A percentile compares a stretch with the other conserved stretches of the same genome.
Conservation (phyloP, 2,113 vertebrate genomes). For the Nycticorax nycticorax region DNA sequence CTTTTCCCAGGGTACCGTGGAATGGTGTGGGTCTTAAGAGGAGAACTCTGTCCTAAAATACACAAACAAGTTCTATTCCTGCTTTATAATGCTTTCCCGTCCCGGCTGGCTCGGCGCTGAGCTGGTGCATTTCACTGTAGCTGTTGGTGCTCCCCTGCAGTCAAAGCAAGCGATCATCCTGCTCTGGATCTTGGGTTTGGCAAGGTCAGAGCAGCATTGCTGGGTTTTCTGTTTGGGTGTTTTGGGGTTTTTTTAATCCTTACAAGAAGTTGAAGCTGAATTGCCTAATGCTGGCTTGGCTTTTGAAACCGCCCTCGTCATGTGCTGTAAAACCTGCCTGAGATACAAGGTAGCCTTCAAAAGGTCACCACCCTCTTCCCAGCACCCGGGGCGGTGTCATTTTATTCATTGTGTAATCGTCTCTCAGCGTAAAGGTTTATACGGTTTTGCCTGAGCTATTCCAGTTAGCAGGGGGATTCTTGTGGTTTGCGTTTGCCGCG, state of each 20-base stretch:
- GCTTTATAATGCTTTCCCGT: background rate
- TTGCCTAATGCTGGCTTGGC: background rate
- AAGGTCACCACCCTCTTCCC: background rate
- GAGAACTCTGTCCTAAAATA: background rate
- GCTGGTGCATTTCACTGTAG: background rate
- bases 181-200: background rate
- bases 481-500: background rate
- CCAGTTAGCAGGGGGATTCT: background rate
- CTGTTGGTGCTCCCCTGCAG: background rate
- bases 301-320: background rate
- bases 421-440: background rate
- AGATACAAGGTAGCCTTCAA: background rate
- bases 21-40: background rate
- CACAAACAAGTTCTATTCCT: background rate
- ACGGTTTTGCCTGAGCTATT: background rate
- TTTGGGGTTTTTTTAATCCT: background rate
- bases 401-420: background rate
- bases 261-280: background rate
- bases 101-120: background rate
- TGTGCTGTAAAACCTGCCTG: background rate
- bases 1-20: background rate
- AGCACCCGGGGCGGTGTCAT: rapidly evolving
- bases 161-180: background rate
- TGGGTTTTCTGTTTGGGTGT: background rate
- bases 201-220: background rate